These are phyloP conservation scores for Xyrichtys novacula DNA, from an alignment of 2,797 vertebrate genomes.

Conservation along the genomic window DNA sequence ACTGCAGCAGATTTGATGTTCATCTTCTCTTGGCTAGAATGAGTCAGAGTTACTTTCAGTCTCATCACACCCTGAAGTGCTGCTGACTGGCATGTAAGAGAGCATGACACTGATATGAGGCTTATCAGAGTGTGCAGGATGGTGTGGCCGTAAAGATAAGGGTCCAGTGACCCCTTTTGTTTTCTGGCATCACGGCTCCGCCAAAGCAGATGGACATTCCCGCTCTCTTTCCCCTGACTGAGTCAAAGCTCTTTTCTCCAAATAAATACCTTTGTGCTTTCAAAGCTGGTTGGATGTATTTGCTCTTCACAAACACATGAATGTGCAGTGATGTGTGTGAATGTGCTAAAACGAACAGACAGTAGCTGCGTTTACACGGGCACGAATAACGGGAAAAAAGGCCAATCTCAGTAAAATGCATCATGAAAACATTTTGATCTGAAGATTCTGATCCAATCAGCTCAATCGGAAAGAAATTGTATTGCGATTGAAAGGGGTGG, in stretches of 20 bases:
- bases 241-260: neutral
- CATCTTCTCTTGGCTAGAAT: slow-evolving; percentile 23
- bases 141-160: slow-evolving; percentile 47
- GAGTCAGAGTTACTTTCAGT: slow-evolving; percentile 28
- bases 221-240: neutral
- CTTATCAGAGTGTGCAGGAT: slow-evolving; percentile 46
- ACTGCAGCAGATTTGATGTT: slow-evolving; percentile 34
- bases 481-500: no score
- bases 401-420: no score
- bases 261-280: neutral
- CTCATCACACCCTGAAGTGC: slow-evolving; percentile 21
- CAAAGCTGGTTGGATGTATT: neutral
- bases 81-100: slow-evolving; percentile 29
- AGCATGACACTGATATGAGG: slow-evolving; percentile 16
- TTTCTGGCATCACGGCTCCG: slow-evolving; percentile 7
- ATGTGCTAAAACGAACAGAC: no score
- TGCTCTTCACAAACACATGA: neutral
- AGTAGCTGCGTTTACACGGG: no score
- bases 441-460: no score
- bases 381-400: no score
- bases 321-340: no score
- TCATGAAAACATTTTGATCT: no score
- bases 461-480: no score
- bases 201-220: neutral
- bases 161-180: slow-evolving; percentile 3